Percentiles rank a stretch among this genome's conserved stretches.
These are phyloP conservation scores for Microctenopoma steveboyesi DNA, from an alignment of 2,797 vertebrate genomes.

Conservation along the genomic window DNA sequence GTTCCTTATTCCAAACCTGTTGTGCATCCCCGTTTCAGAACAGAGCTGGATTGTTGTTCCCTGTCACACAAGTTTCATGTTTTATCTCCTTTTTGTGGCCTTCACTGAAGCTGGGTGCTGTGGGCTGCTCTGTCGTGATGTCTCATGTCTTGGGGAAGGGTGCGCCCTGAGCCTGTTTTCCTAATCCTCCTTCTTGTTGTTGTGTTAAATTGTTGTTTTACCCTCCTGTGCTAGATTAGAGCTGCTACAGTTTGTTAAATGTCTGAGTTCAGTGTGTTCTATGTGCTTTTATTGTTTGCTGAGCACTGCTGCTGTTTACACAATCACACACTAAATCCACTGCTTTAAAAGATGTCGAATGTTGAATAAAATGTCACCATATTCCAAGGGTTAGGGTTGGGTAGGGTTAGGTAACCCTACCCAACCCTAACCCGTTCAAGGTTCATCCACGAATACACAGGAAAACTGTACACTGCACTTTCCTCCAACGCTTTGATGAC, in stretches of 20 bases:
- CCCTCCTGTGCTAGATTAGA: background rate
- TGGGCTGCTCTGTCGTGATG: slow-evolving; percentile 31
- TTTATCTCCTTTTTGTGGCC: slow-evolving; percentile 6
- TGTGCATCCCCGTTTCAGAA: slow-evolving; percentile 20
- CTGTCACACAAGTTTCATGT: background rate
- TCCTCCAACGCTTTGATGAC: no score
- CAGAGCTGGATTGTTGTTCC: background rate
- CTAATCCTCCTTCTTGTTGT: slow-evolving; percentile 5
- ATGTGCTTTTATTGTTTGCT: slow-evolving; percentile 8
- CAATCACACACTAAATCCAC: background rate
- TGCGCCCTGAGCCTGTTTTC: slow-evolving; percentile 7
- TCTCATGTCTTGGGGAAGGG: slow-evolving; percentile 9
- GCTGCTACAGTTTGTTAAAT: slow-evolving; percentile 10
- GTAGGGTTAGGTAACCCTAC: no score
- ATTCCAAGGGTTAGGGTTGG: background rate
- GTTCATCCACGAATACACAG: background rate
- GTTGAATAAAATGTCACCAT: background rate
- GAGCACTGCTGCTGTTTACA: slow-evolving; percentile 5
- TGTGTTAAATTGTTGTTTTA: slow-evolving; percentile 25
- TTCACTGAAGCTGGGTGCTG: slow-evolving; percentile 22
- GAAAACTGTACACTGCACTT: background rate
- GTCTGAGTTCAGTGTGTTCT: slow-evolving; percentile 31
- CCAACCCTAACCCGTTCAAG: no score
- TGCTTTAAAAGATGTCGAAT: background rate
- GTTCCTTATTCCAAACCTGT: slow-evolving; percentile 17